Evolutionary conservation across 2,888 invertebrate species (phyloP), one percentile per base, ranked within the genome.

Genomic region (Timema cristinae): DNA sequence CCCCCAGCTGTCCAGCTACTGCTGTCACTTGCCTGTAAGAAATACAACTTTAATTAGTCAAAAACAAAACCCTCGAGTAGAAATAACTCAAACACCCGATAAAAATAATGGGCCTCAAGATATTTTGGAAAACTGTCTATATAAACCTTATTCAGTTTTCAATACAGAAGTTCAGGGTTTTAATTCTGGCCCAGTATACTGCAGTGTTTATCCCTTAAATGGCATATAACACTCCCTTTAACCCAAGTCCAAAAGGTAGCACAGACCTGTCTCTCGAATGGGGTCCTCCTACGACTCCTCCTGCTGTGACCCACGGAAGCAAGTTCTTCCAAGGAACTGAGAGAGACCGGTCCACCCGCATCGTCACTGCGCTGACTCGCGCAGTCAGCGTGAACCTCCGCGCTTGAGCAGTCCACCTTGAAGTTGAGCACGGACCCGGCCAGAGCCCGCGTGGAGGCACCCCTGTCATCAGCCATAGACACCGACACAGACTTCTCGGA

Each of bases 371-470:
- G 74, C 66, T 75, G 74, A 48, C 75, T 75, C 10, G 74, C 72
- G 32, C 75, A 73, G 59, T 79, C 78, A 54, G 76, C 74, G 54
- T 78, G 77, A 11, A 78, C 75, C 73, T 78, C 78, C 7, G 77
- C 77, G 11, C 77, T 70, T 9, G 69, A 67, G 48, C 63, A 63
- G 49, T 72, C 73, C 52, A 88, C 88, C 84, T 88, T 89, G 79
- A 89, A 89, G 79, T 88, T 89, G 73, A 89, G 83, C 78, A 91
- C 87, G 16, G 92, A 92, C 16, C 93, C 93, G 63, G 93, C 92
- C 75, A 93, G 83, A 56, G 91, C 93, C 77, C 90, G 85, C 0
- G 91, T 91, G 63, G 91, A 92, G 32, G 91, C 91, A 16, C 85
- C 86, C 2, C 87, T 88, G 78, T 87, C 87, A 79, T 90, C 90